phyloP scores from a whole-genome alignment of 1,140 invertebrate genomes.

The Heliconius hermathena region DNA sequence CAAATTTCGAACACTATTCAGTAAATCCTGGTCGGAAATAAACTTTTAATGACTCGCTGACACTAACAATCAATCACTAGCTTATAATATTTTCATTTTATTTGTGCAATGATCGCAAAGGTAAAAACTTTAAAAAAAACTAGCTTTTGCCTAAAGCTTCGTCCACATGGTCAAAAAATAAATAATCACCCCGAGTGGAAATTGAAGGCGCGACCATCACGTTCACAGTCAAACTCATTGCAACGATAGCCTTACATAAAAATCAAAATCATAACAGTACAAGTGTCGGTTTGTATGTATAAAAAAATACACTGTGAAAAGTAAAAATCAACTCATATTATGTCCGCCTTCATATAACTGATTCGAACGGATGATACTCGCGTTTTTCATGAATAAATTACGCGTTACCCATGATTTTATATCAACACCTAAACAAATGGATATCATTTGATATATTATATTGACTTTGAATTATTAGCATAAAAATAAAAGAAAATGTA shows the following conservation, averaged over 20 bases:
- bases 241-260: not conserved
- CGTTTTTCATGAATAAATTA: constrained; percentile 10
- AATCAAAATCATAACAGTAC: not conserved
- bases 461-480: not conserved
- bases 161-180: too few relatives aligned
- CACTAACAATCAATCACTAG: too few relatives aligned
- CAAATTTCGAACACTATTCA: too few relatives aligned
- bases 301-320: not conserved
- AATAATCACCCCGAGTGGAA: too few relatives aligned
- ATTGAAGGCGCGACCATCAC: too few relatives aligned
- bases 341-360: not conserved
- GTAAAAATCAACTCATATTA: not conserved
- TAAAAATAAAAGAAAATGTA: not conserved
- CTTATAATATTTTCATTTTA: too few relatives aligned
- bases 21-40: too few relatives aligned
- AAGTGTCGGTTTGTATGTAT: not conserved
- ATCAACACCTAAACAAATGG: constrained; percentile 1
- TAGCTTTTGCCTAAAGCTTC: too few relatives aligned
- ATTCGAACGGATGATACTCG: not conserved
- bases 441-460: not conserved
- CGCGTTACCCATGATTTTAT: constrained; percentile 1
- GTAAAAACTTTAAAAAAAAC: too few relatives aligned
- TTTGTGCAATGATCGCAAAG: too few relatives aligned
- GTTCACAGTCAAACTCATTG: too few relatives aligned
- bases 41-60: too few relatives aligned